phyloP scores from a whole-genome alignment of 1,140 invertebrate genomes.

The Rhopalosiphum padi region DNA sequence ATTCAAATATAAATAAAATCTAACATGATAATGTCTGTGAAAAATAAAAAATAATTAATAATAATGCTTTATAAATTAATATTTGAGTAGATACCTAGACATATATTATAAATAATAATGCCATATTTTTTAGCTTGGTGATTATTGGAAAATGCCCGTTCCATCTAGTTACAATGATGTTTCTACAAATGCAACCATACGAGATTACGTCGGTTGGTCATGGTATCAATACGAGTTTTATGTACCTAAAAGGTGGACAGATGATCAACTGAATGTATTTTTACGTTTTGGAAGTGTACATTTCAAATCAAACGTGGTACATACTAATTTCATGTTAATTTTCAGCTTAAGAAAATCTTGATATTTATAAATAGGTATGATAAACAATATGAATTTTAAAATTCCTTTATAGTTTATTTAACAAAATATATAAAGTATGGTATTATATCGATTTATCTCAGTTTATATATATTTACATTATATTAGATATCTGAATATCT shows the following conservation, averaged over 20 bases:
- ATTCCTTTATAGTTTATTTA: not conserved
- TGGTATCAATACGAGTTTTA: conserved; percentile 88
- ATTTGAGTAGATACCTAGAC: not conserved
- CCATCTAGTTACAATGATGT: conserved; percentile 97
- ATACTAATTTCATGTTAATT: not conserved
- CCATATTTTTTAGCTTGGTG: conserved; percentile 65
- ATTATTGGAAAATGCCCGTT: conserved; percentile 65
- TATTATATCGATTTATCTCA: not conserved
- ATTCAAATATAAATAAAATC: not conserved
- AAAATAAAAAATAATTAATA: too few species aligned
- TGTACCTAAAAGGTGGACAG: conserved; percentile 75
- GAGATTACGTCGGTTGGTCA: conserved; percentile 94
- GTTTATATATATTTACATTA: not conserved
- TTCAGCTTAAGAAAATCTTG: not conserved
- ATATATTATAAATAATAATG: not conserved
- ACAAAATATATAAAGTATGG: not conserved
- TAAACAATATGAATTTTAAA: not conserved
- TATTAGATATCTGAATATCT: too few species aligned
- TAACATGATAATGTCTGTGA: not conserved
- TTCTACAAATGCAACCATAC: conserved; percentile 76
- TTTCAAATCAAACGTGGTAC: conserved; percentile 87
- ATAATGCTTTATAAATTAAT: not conserved
- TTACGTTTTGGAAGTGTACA: conserved; percentile 88
- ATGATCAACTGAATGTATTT: conserved; percentile 73
- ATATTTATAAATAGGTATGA: not conserved